Percentiles rank a stretch among this genome's conserved stretches.
Evolutionary conservation across 1,140 invertebrate species (phyloP).

Genomic region (Brachionus rubens): DNA sequence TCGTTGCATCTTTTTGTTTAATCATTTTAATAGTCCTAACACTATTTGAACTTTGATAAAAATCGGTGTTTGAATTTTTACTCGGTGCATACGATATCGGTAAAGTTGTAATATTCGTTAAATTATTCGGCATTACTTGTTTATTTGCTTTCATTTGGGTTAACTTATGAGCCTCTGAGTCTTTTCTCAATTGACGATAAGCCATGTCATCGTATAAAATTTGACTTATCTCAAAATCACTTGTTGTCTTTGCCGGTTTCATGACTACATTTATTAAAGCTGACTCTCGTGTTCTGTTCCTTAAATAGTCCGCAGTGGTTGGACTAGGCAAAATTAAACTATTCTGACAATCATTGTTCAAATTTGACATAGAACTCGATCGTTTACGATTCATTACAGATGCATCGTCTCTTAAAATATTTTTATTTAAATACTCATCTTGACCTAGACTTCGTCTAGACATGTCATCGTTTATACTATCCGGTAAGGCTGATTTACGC

Average conservation of each 20-base stretch:
- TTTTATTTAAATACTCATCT: no score
- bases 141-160: slow-evolving; percentile 25
- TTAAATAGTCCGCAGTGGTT: slow-evolving; percentile 42
- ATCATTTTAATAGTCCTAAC: slow-evolving; percentile 25
- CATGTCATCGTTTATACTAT: neutral
- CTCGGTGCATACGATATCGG: slow-evolving; percentile 13
- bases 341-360: neutral
- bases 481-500: neutral
- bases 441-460: neutral
- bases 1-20: slow-evolving; percentile 35
- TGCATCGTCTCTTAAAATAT: neutral
- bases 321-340: slow-evolving; percentile 36
- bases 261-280: slow-evolving; percentile 35
- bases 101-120: slow-evolving; percentile 14
- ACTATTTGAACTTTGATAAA: neutral
- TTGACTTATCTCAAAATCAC: slow-evolving; percentile 38
- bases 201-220: slow-evolving; percentile 45
- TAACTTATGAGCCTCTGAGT: slow-evolving; percentile 17
- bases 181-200: slow-evolving; percentile 35
- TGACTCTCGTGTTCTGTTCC: slow-evolving; percentile 33
- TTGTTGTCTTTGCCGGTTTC: slow-evolving; percentile 11
- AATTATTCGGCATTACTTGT: neutral
- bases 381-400: neutral
- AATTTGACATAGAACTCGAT: slow-evolving; percentile 7
- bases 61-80: neutral